These are phyloP conservation scores for Heliangelus exortis DNA, from an alignment of 2,797 vertebrate species.

Conservation along the genomic window DNA sequence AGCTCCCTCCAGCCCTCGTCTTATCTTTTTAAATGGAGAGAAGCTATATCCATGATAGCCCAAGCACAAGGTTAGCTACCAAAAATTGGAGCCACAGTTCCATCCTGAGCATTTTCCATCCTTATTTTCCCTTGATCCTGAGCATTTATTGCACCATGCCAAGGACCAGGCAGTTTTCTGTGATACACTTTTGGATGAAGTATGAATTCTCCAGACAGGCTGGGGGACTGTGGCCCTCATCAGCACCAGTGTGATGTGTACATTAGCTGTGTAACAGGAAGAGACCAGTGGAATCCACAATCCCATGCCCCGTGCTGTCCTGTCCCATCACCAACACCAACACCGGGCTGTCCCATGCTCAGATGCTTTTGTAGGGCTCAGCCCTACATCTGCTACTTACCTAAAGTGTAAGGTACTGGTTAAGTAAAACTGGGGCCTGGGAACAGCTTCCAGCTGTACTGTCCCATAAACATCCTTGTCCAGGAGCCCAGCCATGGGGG, in stretches of 20 bases:
- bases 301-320: background rate
- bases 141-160: background rate
- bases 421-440: background rate
- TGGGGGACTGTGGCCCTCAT: background rate
- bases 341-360: fast-evolving
- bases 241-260: background rate
- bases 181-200: background rate
- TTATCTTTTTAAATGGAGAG: background rate
- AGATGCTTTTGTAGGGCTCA: background rate
- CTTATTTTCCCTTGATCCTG: background rate
- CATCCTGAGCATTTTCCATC: background rate
- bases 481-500: fast-evolving
- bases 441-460: background rate
- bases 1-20: background rate
- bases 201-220: background rate
- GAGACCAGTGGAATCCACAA: fast-evolving
- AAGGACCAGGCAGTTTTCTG: background rate
- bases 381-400: background rate
- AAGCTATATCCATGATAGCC: background rate
- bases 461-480: background rate
- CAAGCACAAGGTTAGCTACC: fast-evolving
- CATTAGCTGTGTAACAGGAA: background rate
- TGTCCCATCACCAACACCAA: fast-evolving
- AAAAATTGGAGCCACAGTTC: background rate
- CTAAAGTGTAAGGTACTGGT: background rate